Evolutionary conservation across 2,113 vertebrate species (phyloP).

Genomic region (Dicrurus megarhynchus): DNA sequence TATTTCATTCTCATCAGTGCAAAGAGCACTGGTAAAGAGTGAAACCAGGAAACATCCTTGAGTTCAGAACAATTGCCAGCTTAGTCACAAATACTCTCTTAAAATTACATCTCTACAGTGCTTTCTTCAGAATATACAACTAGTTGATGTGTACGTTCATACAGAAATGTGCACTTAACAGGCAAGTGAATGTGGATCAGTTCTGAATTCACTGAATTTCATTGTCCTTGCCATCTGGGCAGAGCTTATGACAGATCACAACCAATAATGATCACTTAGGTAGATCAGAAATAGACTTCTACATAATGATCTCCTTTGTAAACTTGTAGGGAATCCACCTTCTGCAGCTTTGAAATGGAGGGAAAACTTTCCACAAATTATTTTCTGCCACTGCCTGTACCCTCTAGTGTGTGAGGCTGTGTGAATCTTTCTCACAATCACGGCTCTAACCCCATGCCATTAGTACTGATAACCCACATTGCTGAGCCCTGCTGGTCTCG

Average conservation of each 20-base stretch:
- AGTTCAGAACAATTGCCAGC: background rate
- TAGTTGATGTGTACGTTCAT: background rate
- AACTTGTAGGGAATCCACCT: background rate
- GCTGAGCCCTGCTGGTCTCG: background rate
- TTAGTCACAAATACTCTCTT: background rate
- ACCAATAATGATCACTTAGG: background rate
- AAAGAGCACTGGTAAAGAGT: background rate
- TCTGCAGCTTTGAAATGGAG: background rate
- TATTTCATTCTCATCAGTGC: background rate
- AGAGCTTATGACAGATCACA: background rate
- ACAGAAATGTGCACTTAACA: background rate
- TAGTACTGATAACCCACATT: background rate
- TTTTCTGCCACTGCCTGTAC: background rate
- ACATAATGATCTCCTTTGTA: background rate
- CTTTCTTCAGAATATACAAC: background rate
- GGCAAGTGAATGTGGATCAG: background rate
- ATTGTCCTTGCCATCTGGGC: background rate
- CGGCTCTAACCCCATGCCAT: fast-evolving
- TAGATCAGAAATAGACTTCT: background rate
- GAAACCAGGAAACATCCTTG: background rate
- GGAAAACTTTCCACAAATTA: background rate
- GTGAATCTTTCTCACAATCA: background rate
- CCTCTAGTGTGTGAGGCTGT: background rate
- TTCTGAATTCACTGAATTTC: background rate
- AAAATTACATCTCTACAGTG: background rate